Base-by-base conservation (phyloP, 2,797 vertebrate species). In the Intellagama lesueurii region DNA sequence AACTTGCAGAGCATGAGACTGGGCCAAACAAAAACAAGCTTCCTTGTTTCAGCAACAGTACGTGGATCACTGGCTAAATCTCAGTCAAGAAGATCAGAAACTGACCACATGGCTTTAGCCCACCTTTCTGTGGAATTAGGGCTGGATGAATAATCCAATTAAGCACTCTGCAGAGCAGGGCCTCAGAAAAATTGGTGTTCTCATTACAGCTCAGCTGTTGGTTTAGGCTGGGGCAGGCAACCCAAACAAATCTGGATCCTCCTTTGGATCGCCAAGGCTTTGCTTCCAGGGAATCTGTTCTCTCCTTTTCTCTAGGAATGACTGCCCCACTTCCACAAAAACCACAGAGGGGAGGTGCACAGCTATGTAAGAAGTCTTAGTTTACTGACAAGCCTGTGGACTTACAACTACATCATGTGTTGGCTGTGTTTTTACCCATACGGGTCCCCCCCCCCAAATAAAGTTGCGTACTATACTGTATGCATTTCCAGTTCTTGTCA, bases 161-260 rank as follows among this genome's bases (percentile, higher is more conserved):
- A 75, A 75, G 16, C 49, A 12, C 17, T 56, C 44, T 76, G 17
- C 8, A 66, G 49, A 64, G 5, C 28, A 47, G 1, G 28, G 16
- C 9, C 56, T 56, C 26, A 47, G 64, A 12, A 52, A 68, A 66
- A 76, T 5, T 30, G 30, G 35, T 26, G 72, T 44, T 85, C 8
- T 77, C 66, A 69, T 66, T 64, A 40, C 30, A 89, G 88, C 44
- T n/a, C 52, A 76, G 68, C 22, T 28, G 17, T n/a, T 77, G 73
- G n/a, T 64, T 60, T 78, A 84, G 79, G 73, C 35, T 47, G 81
- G 60, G 70, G 12, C 73, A 86, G 32, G 9, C 79, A 86, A 81
- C 69, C 40, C 0, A 56, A 73, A 30, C 81, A 66, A 72, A 47
- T 64, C 52, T 68, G 78, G 26, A 44, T 56, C 26, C 4, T n/a